A percentile compares a stretch with the other conserved stretches of the same genome.
Evolutionary conservation across 2,797 vertebrate genomes (phyloP).

Genomic region (Coluber constrictor): DNA sequence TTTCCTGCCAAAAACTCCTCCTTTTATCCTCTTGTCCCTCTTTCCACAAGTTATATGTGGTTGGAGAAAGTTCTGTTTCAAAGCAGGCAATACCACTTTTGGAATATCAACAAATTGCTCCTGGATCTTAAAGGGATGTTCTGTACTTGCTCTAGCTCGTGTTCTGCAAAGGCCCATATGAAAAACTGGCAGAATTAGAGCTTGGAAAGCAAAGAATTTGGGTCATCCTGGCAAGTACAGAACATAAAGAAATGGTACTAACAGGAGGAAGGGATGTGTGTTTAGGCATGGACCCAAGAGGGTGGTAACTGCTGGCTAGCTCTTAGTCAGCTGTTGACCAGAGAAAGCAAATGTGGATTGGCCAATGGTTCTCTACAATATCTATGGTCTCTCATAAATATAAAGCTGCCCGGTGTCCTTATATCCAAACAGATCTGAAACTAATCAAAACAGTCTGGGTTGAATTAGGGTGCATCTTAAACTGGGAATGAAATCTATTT

Average conservation of each 20-base stretch:
- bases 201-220: background rate
- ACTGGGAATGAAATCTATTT: background rate
- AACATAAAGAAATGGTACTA: background rate
- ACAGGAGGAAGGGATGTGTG: background rate
- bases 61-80: background rate
- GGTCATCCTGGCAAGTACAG: background rate
- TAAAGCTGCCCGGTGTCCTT: background rate
- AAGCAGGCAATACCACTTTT: background rate
- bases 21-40: background rate
- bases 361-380: background rate
- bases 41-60: background rate
- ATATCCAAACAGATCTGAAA: background rate
- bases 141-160: background rate
- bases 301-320: background rate
- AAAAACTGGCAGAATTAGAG: background rate
- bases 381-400: background rate
- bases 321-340: background rate
- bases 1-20: background rate
- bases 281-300: background rate
- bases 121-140: background rate
- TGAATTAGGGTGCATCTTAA: background rate
- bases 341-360: background rate
- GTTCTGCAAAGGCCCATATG: background rate
- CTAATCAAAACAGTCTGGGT: background rate
- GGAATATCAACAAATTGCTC: background rate